phyloP scores from a whole-genome alignment of 2,888 invertebrate genomes.

The Sphaerophoria taeniata region DNA sequence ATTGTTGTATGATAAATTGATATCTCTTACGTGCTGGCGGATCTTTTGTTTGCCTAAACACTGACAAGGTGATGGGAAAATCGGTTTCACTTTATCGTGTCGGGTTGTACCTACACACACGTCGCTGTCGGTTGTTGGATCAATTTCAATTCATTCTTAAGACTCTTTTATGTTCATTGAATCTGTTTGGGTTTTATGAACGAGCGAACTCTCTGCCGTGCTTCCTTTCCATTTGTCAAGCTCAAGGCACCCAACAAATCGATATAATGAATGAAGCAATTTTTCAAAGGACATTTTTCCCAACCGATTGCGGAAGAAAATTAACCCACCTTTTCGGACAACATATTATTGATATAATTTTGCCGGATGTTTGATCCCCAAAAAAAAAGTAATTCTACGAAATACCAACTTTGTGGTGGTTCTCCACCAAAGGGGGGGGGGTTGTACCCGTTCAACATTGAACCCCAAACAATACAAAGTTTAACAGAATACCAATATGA shows the following conservation, averaged over 20 bases:
- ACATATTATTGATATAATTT: constrained; percentile 39
- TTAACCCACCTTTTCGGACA: constrained; percentile 30
- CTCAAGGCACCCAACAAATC: not conserved
- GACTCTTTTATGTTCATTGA: constrained; percentile 36
- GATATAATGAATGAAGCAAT: not conserved
- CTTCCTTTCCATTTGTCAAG: not conserved
- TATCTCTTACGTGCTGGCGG: constrained; percentile 24
- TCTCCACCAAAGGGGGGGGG: not conserved
- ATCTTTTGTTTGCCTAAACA: constrained; percentile 34
- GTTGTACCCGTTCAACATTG: not conserved
- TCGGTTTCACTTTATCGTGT: too few relatives aligned
- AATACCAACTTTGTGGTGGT: not conserved
- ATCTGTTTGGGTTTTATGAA: constrained; percentile 8
- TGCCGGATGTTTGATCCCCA: constrained; percentile 28
- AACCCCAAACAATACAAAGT: constrained; percentile 46
- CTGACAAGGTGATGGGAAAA: constrained; percentile 34
- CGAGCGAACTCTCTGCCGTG: not conserved
- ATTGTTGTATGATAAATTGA: constrained; percentile 60
- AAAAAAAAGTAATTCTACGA: constrained; percentile 25
- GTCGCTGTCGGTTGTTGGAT: constrained; percentile 2
- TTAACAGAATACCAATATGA: constrained; percentile 34
- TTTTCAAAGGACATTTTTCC: constrained; percentile 8
- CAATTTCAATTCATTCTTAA: constrained; percentile 33
- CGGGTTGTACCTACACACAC: too few relatives aligned
- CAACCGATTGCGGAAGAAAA: constrained; percentile 19